These are phyloP conservation scores for Drosophila watanabei DNA, from an alignment of 1,140 invertebrate genomes.

Conservation along the genomic window DNA sequence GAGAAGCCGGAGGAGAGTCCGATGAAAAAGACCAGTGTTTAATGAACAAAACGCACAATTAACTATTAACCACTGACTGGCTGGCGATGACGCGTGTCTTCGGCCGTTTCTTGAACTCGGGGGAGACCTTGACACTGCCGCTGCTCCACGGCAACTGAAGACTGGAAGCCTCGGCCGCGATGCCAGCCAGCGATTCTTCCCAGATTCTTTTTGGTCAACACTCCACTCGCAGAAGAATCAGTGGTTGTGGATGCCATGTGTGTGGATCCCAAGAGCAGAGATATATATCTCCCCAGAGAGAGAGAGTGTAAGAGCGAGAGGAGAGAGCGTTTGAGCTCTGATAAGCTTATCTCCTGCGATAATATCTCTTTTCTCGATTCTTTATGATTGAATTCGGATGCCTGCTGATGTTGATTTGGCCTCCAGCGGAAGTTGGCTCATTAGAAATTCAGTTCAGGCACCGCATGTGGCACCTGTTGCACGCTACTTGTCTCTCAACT, in stretches of 20 bases:
- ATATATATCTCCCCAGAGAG: neutral
- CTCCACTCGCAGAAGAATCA: constrained; percentile 33
- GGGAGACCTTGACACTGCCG: constrained; percentile 86
- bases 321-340: constrained; percentile 33
- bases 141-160: constrained; percentile 82
- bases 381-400: constrained; percentile 46
- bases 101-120: constrained; percentile 77
- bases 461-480: constrained; percentile 46
- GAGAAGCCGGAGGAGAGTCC: constrained; percentile 17
- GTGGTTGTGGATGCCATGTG: constrained; percentile 60
- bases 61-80: constrained; percentile 41
- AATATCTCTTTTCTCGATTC: constrained; percentile 30
- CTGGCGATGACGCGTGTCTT: constrained; percentile 56
- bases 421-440: constrained; percentile 66
- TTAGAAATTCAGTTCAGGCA: constrained; percentile 69
- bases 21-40: constrained; percentile 34
- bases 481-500: constrained; percentile 22
- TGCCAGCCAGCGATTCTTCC: constrained; percentile 53
- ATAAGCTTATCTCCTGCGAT: constrained; percentile 62
- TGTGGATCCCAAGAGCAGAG: constrained; percentile 58
- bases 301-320: neutral
- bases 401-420: constrained; percentile 14
- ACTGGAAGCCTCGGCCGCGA: constrained; percentile 50
- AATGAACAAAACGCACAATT: constrained; percentile 50
- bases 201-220: constrained; percentile 67